Base-by-base conservation (phyloP, 2,888 invertebrate species). In the Drosophila rubida region DNA sequence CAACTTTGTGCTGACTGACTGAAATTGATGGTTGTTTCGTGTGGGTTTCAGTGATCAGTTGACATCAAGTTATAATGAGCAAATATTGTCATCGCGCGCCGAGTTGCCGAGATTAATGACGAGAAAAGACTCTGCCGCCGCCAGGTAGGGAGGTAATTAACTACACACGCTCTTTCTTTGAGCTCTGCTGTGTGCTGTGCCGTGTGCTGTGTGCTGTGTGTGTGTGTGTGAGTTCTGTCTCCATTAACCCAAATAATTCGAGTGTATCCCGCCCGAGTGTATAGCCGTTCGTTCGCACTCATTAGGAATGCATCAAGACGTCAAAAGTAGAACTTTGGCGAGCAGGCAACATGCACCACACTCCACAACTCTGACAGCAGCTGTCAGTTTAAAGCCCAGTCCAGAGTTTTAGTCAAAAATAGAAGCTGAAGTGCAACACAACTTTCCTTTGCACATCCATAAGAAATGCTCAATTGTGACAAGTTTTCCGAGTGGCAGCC, bases 51-150 rank as follows among this genome's bases (percentile, higher is more conserved):
- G 37, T 57, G 57, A 62, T 55, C 55, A 61, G 62, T 45, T 62
- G 66, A 62, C 66, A 66, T 62, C 39, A 66, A 66, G 62, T 66
- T 66, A 66, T 66, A 66, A 66, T 66, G 66, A 66, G 62, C 50
- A 66, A 62, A 66, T 55, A 55, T 66, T 66, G 61, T 66, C 66
- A 66, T 19, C 62, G 50, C 66, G 50, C 49, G 48, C 13, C 23
- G 35, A 30, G 44, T 44, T 53, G 25, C 11, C 7, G 27, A 66
- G 66, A 62, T 66, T 62, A 61, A 66, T 66, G 55, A 50, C 66
- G 30, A 53, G 46, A 50, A 22, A 53, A 41, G 41, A 50, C 22
- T 32, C 5, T 30, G 16, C 19, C 13, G 16, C 27, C 37, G 49
- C 23, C 61, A 62, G 66, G 62, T 62, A 66, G 39, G 45, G 41